phyloP scores from a whole-genome alignment of 1,140 invertebrate species.

The Whitmania pigra region DNA sequence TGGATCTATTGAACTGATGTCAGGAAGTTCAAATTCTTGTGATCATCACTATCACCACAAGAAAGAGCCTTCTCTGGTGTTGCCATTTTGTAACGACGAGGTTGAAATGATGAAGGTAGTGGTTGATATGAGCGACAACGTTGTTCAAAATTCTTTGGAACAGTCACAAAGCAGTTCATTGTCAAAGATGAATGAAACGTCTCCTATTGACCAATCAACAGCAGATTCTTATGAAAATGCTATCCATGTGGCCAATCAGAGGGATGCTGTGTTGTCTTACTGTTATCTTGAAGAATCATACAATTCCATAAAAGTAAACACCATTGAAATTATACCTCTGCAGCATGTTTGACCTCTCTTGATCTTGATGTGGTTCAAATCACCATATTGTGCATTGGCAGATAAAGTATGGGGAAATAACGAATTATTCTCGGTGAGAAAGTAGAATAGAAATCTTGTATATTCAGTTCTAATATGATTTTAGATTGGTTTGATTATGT shows the following conservation, averaged over 20 bases:
- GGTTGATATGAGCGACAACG: not conserved
- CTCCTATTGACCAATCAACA: not conserved
- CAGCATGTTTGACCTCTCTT: not conserved
- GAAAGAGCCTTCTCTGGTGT: too few relatives aligned
- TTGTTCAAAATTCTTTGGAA: not conserved
- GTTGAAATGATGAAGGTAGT: slow-evolving; percentile 1
- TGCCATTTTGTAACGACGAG: not conserved
- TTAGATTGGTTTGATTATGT: too few relatives aligned
- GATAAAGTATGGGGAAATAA: too few relatives aligned
- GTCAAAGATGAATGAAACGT: too few relatives aligned
- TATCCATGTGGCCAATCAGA: not conserved
- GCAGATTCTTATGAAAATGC: not conserved
- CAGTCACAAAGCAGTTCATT: not conserved
- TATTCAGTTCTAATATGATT: too few relatives aligned
- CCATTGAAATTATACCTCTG: slow-evolving; percentile 4
- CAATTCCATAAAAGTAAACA: not conserved
- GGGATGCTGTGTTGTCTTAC: slow-evolving; percentile 5
- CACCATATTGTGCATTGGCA: too few relatives aligned
- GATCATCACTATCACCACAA: too few relatives aligned
- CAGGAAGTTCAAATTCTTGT: too few relatives aligned
- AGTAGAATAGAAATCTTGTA: too few relatives aligned
- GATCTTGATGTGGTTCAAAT: too few relatives aligned
- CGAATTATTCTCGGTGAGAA: too few relatives aligned
- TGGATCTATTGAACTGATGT: too few relatives aligned
- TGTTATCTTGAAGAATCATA: slow-evolving; percentile 5